These are phyloP conservation scores for Merluccius polli DNA, from an alignment of 2,797 vertebrate species.

Conservation along the genomic window DNA sequence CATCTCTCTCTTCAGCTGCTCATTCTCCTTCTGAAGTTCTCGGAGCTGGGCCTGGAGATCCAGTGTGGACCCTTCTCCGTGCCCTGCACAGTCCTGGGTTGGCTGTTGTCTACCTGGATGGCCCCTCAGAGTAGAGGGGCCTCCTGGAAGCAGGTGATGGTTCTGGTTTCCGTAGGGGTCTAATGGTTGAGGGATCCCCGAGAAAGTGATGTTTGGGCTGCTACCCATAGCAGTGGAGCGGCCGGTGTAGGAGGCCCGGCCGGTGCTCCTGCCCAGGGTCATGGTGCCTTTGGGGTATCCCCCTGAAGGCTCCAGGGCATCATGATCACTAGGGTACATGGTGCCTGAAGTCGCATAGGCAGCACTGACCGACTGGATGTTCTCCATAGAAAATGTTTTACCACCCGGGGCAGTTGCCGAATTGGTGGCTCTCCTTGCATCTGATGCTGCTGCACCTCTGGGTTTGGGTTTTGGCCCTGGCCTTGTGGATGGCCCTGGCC, in stretches of 20 bases:
- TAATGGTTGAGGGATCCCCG: slow-evolving; percentile 77
- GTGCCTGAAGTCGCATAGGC: slow-evolving; percentile 93
- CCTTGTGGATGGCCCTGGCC: background rate
- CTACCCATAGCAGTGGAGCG: slow-evolving; percentile 85
- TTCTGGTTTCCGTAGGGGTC: slow-evolving; percentile 81
- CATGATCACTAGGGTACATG: slow-evolving; percentile 71
- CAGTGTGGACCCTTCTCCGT: slow-evolving; percentile 62
- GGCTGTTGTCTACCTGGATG: slow-evolving; percentile 74
- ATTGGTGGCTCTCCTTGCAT: slow-evolving; percentile 66
- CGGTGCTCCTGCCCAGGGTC: slow-evolving; percentile 89
- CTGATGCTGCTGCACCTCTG: slow-evolving; percentile 9
- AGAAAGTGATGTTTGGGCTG: slow-evolving; percentile 90
- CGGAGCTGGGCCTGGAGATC: slow-evolving; percentile 88
- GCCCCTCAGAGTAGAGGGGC: slow-evolving; percentile 78
- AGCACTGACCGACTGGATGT: slow-evolving; percentile 95
- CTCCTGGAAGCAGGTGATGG: slow-evolving; percentile 56
- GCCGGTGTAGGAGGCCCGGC: slow-evolving; percentile 80
- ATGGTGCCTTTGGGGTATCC: slow-evolving; percentile 91
- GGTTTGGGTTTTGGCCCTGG: background rate
- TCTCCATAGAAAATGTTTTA: slow-evolving; percentile 96
- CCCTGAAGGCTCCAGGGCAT: slow-evolving; percentile 79
- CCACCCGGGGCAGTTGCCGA: slow-evolving; percentile 68
- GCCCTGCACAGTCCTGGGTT: slow-evolving; percentile 32
- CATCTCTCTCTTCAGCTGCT: slow-evolving; percentile 85
- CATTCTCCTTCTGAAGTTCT: slow-evolving; percentile 90